Evolutionary conservation across 2,113 vertebrate genomes (phyloP), one percentile per base, ranked within the genome.

Genomic region (Mastomys coucha): DNA sequence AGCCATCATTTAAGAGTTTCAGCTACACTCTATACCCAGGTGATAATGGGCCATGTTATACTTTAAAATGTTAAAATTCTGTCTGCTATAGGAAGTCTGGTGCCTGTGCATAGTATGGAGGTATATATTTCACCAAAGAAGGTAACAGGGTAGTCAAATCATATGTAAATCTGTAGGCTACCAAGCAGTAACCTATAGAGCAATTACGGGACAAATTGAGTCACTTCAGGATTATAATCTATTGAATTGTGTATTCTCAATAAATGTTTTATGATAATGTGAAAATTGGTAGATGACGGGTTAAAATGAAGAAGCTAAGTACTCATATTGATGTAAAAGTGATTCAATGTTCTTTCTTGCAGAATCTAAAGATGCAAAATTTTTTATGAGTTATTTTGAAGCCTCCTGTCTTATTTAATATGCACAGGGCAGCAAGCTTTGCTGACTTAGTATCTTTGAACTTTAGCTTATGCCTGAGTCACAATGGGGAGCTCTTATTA

Each of bases 381-480:
- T 86, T 56, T 42, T 84, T 87, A 39, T 67, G 24, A 80, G 42
- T 84, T 56, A 70, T 91, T 84, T 87, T 80, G n/a, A 53, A 87
- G 17, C 1, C 31, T 11, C 77, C 77, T 49, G 22, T 77, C 39
- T 77, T 95, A 93, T 73, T 90, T 91, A 63, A 58, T 80, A 93
- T 33, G n/a, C n/a, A 69, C 19, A 72, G 17, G 60, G 49, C 56
- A 60, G 20, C 28, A n/a, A 69, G 13, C 7, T 92, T 20, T 75
- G 63, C 12, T 87, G 58, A 78, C 26, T 95, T 77, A 31, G 9
- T 77, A 10, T 63, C 22, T 75, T 24, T 87, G 53, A 85, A 90
- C 84, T 45, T 94, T 75, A 87, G 58, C 42, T 96, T 92, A 49
- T 80, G 58, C 24, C 42, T 96, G 42, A 94, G 88, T 80, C 73